Evolutionary conservation across 35 echinoderm and acorn worm species (phyloP).

Genomic region (Strongylocentrotus purpuratus): DNA sequence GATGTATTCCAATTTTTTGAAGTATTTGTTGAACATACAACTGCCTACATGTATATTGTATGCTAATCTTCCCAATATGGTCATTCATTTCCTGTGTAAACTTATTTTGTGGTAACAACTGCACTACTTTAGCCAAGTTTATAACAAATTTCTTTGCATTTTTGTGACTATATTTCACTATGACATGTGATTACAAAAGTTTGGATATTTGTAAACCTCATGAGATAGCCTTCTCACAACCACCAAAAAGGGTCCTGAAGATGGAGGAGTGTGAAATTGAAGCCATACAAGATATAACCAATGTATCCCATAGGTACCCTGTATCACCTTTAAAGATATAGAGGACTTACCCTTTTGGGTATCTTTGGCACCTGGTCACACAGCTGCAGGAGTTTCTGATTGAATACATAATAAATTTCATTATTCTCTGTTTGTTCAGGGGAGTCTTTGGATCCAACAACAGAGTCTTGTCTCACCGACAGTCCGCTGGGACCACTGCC

Average conservation of each 20-base stretch:
- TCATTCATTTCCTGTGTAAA: too few species aligned
- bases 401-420: constrained; percentile 63
- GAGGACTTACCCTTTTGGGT: constrained; percentile 59
- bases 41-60: too few species aligned
- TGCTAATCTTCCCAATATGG: too few species aligned
- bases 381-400: constrained; percentile 39
- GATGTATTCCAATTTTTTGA: too few species aligned
- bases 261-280: background rate
- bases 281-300: background rate
- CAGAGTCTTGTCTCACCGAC: background rate
- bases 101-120: too few species aligned
- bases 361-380: constrained; percentile 67
- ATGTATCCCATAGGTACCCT: too few species aligned
- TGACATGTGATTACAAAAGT: too few species aligned
- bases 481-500: constrained; percentile 35
- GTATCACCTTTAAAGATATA: background rate
- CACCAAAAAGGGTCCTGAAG: background rate
- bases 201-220: too few species aligned
- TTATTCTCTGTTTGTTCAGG: constrained; percentile 20
- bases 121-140: too few species aligned
- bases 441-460: background rate
- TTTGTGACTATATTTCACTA: too few species aligned
- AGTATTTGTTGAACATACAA: too few species aligned
- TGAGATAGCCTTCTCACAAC: background rate
- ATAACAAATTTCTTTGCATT: too few species aligned